Evolutionary conservation across 2,113 vertebrate species (phyloP).

Genomic region (Corythornis madagascariensis): DNA sequence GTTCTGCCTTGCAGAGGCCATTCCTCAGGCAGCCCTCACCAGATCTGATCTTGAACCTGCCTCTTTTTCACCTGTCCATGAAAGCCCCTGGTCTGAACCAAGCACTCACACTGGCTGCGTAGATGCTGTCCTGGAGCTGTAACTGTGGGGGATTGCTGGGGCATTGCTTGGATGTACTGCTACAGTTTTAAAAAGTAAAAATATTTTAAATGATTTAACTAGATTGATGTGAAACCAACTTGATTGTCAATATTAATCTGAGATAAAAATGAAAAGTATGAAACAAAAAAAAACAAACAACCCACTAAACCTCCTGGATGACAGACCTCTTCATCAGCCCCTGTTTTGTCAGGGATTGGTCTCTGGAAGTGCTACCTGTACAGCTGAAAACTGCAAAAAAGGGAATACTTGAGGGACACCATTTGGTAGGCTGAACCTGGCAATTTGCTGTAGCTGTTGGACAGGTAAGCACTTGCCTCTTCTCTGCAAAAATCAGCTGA

Average conservation of each 20-base stretch:
- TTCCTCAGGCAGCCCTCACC: neutral
- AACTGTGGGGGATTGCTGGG: neutral
- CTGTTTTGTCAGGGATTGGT: neutral
- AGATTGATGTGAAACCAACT: neutral
- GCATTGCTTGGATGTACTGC: neutral
- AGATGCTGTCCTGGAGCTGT: neutral
- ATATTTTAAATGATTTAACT: neutral
- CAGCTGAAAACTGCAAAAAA: neutral
- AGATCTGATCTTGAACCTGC: neutral
- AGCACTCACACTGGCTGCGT: neutral
- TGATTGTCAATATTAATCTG: neutral
- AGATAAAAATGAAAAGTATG: neutral
- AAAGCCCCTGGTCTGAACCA: neutral
- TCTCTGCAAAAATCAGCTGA: neutral
- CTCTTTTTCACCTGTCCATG: neutral
- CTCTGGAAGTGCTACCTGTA: neutral
- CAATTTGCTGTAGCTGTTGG: neutral
- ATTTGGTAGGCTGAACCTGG: neutral
- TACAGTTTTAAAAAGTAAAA: neutral
- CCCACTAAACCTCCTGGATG: neutral
- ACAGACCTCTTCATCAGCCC: neutral
- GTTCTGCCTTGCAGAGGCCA: neutral
- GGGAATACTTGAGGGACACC: neutral
- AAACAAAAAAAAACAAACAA: neutral
- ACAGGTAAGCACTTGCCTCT: neutral